Conservation (phyloP, 2,888 invertebrate species). For the Dicranocentrus wangi region DNA sequence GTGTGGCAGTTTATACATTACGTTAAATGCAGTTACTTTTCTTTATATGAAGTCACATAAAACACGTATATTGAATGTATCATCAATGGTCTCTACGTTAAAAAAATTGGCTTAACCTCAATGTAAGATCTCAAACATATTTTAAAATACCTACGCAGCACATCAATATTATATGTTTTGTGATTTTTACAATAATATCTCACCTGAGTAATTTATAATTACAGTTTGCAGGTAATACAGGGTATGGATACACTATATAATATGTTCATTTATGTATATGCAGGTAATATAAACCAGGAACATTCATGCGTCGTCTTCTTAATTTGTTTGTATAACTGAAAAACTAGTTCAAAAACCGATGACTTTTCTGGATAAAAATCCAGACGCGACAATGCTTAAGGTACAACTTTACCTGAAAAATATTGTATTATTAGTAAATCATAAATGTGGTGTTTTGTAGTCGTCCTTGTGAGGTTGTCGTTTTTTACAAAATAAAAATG, state of each 20-base stretch:
- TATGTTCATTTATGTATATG: background rate
- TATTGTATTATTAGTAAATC: background rate
- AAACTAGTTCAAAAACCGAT: conserved; percentile 7
- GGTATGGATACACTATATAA: background rate
- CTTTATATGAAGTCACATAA: background rate
- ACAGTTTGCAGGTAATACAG: conserved; percentile 12
- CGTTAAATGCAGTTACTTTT: too few relatives aligned
- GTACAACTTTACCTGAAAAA: conserved; percentile 13
- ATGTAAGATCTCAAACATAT: too few relatives aligned
- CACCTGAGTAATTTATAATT: conserved; percentile 14
- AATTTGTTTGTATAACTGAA: background rate
- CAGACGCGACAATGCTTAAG: background rate
- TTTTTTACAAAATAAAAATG: too few relatives aligned
- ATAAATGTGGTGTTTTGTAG: background rate
- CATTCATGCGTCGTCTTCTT: background rate
- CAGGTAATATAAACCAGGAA: background rate
- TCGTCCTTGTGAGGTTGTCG: background rate
- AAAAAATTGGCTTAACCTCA: too few relatives aligned
- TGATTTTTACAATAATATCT: conserved; percentile 11
- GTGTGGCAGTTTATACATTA: too few relatives aligned
- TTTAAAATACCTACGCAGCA: too few relatives aligned
- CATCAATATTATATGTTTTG: too few relatives aligned
- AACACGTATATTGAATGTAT: background rate
- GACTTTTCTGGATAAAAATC: background rate
- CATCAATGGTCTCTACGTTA: too few relatives aligned